Evolutionary conservation across 2,888 invertebrate species (phyloP).

Genomic region (Pimpla rufipes): DNA sequence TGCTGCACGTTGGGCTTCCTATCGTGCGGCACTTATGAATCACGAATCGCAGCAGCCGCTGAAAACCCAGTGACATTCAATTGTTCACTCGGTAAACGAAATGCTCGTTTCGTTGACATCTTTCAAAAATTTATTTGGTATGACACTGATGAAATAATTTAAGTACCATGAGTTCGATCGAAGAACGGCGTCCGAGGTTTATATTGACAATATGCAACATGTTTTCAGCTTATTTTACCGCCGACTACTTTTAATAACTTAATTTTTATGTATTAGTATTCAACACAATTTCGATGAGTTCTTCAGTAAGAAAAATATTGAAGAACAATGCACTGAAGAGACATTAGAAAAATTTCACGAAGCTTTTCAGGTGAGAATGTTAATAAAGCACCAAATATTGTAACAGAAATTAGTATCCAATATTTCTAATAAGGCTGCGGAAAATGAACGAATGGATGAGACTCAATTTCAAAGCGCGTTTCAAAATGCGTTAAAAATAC

Average conservation of each 20-base stretch:
- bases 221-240: neutral
- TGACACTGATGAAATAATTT: conserved; percentile 15
- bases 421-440: conserved; percentile 65
- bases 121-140: conserved; percentile 45
- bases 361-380: conserved; percentile 74
- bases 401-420: conserved; percentile 6
- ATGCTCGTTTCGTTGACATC: neutral
- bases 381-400: neutral
- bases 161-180: conserved; percentile 47
- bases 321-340: conserved; percentile 76
- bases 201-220: neutral
- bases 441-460: conserved; percentile 73
- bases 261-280: conserved; percentile 66
- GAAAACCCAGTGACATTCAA: conserved; percentile 23
- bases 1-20: conserved; percentile 12
- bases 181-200: conserved; percentile 51
- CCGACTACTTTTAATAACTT: conserved; percentile 5
- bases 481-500: conserved; percentile 72
- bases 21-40: conserved; percentile 9
- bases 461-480: conserved; percentile 74
- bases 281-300: conserved; percentile 72
- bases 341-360: conserved; percentile 75
- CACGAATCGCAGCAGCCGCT: conserved; percentile 14
- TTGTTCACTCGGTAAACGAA: conserved; percentile 33
- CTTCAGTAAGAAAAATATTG: conserved; percentile 73